Base-by-base conservation (phyloP, 2,888 invertebrate species). In the Lamellibrachia satsuma region DNA sequence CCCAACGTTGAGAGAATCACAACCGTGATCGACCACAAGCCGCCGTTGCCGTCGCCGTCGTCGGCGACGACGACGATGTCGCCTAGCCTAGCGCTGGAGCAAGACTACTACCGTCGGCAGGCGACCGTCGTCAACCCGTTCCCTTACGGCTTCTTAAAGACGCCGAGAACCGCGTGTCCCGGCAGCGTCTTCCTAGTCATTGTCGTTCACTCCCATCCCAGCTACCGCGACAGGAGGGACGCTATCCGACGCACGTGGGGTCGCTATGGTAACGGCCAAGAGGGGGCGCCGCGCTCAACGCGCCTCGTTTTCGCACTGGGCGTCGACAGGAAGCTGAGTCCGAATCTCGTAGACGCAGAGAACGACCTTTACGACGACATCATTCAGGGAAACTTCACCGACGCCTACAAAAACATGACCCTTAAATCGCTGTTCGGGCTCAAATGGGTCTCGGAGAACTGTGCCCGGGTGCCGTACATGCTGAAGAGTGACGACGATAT, bases 171-270 rank as follows among this genome's bases (percentile, higher is more conserved):
- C 9, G n/a, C 92, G 1, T 94, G 94, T 52, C 52, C 90, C n/a
- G 27, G 60, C n/a, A 52, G 91, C 90, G 93, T 93, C 7, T 27
- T 91, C 27, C 60, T 94, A 11, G 92, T 94, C 51, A 92, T 94
- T 27, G 92, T 95, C 15, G 93, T 94, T 75, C 95, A 95, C 92
- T 93, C 94, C n/a, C 92, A 98, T 93, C 97, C 97, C 1, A 97
- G 97, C 95, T 98, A 98, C 96, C 97, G 93, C 15, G 94, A 93
- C n/a, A 92, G 94, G 90, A 92, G 96, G n/a, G 90, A 93, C 57
- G 95, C 94, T 11, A 95, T 96, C 22, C 93, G 96, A 15, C 94
- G 94, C 7, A 96, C 96, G 2, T 96, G 96, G 96, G 96, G 95
- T 2, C 92, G 93, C 2, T 93, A 92, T 22, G 92, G 75, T n/a